phyloP scores from a whole-genome alignment of 2,888 invertebrate genomes.

The Trisateles emortualis region DNA sequence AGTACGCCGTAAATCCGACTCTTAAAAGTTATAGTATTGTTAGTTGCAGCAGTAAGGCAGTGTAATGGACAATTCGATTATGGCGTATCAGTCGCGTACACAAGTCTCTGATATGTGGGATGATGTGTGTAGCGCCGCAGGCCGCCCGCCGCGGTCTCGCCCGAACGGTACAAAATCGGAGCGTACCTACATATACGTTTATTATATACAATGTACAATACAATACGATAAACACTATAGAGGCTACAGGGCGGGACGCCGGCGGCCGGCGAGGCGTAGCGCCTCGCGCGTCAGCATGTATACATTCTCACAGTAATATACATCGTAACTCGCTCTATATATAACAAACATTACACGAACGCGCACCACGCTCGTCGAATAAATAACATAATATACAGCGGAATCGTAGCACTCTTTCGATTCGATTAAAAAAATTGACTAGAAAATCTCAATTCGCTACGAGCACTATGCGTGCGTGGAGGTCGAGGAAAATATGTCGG shows the following conservation, averaged over 20 bases:
- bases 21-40: conserved; percentile 18
- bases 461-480: conserved; percentile 83
- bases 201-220: conserved; percentile 86
- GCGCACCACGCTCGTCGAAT: conserved; percentile 77
- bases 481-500: conserved; percentile 80
- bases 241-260: conserved; percentile 72
- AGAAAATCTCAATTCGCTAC: conserved; percentile 84
- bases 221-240: conserved; percentile 78
- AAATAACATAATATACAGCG: conserved; percentile 83
- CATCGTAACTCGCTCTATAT: conserved; percentile 84
- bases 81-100: conserved; percentile 67
- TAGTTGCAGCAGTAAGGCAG: conserved; percentile 24
- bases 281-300: conserved; percentile 74
- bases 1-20: conserved; percentile 4
- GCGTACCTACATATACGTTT: conserved; percentile 80
- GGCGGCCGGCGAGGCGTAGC: conserved; percentile 66
- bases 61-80: conserved; percentile 20
- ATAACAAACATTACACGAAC: conserved; percentile 80
- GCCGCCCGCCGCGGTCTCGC: conserved; percentile 71
- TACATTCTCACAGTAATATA: conserved; percentile 85
- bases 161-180: conserved; percentile 76
- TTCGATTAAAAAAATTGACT: conserved; percentile 85
- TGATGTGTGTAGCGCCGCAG: conserved; percentile 81
- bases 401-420: conserved; percentile 84
- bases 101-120: conserved; percentile 85